Evolutionary conservation across 2,797 vertebrate species (phyloP).

Genomic region (Spinus pinus): DNA sequence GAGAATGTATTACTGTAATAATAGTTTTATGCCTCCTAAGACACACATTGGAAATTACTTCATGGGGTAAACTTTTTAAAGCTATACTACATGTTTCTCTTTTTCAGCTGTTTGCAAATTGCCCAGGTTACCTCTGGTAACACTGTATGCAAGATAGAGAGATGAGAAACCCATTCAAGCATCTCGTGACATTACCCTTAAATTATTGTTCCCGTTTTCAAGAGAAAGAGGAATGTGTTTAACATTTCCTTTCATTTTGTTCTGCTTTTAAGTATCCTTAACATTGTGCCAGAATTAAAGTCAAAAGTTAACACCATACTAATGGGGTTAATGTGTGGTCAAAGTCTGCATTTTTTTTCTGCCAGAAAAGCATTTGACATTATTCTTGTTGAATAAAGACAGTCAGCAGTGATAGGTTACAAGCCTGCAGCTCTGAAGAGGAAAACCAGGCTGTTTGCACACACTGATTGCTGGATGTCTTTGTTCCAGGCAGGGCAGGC

Average conservation of each 20-base stretch:
- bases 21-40: conserved; percentile 36
- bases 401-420: background rate
- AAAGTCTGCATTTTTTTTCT: conserved; percentile 36
- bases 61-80: background rate
- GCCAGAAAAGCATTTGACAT: conserved; percentile 39
- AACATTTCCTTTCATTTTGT: conserved; percentile 45
- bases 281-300: conserved; percentile 31
- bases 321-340: conserved; percentile 63
- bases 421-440: background rate
- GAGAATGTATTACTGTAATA: conserved; percentile 10
- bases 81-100: background rate
- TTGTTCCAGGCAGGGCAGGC: background rate
- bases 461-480: background rate
- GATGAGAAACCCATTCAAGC: background rate
- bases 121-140: background rate
- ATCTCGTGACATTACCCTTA: background rate
- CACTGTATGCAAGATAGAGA: background rate
- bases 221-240: conserved; percentile 4
- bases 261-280: conserved; percentile 55
- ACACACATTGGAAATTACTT: conserved; percentile 16
- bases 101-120: background rate
- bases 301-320: conserved; percentile 56
- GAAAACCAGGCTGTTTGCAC: background rate
- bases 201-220: background rate
- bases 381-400: conserved; percentile 16